These are phyloP conservation scores for Gobio gobio DNA, from an alignment of 2,113 vertebrate species.

Conservation along the genomic window DNA sequence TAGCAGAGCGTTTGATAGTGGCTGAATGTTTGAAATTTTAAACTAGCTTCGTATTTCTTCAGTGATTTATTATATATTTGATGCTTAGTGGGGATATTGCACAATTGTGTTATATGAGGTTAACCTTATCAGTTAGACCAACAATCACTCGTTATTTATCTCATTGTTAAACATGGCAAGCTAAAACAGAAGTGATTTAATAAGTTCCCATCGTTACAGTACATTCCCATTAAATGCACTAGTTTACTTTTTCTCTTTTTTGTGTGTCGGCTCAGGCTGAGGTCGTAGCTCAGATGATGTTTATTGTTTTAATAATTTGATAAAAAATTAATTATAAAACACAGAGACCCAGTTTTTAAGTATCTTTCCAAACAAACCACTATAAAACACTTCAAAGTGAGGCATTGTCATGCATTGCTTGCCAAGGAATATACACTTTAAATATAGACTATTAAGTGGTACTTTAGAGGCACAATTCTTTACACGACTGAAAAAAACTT, in stretches of 20 bases:
- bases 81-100: neutral
- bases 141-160: neutral
- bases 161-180: neutral
- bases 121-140: constrained; percentile 1
- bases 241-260: neutral
- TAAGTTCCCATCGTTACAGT: neutral
- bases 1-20: neutral
- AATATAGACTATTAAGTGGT: constrained; percentile 11
- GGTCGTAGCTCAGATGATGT: neutral
- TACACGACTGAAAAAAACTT: constrained; percentile 16
- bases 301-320: neutral
- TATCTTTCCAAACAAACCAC: neutral
- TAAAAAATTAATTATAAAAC: neutral
- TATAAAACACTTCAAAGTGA: neutral
- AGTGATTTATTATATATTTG: neutral
- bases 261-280: neutral
- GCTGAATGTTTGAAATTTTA: neutral
- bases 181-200: neutral
- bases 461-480: constrained; percentile 17
- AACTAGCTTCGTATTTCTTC: neutral
- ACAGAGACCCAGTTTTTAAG: neutral
- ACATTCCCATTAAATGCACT: neutral
- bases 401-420: neutral
- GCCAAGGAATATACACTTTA: neutral
- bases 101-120: neutral